Conservation (phyloP, 2,888 invertebrate species). For the Cosmorhoe ocellata region DNA sequence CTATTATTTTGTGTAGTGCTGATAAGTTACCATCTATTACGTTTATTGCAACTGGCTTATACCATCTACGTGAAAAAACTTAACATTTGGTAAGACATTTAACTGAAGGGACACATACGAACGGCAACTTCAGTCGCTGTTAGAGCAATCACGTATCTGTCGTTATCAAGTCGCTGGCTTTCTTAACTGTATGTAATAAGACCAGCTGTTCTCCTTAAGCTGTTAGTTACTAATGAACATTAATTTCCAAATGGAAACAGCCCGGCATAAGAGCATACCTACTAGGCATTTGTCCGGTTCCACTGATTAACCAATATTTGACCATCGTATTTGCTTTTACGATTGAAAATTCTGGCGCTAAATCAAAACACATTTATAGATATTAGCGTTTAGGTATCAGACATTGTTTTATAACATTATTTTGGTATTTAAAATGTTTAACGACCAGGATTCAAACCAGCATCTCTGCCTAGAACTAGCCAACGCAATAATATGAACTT, state of each 20-base stretch:
- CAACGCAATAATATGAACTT: too few species aligned
- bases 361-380: constrained; percentile 14
- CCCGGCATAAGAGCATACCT: constrained; percentile 39
- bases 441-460: too few species aligned
- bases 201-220: constrained; percentile 3
- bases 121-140: too few species aligned
- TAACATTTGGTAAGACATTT: too few species aligned
- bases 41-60: too few species aligned
- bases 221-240: constrained; percentile 43
- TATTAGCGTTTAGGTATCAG: constrained; percentile 6
- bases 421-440: too few species aligned
- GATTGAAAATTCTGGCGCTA: constrained; percentile 27
- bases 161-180: not conserved
- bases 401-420: not conserved
- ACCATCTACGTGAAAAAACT: too few species aligned
- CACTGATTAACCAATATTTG: constrained; percentile 50
- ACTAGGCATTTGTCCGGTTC: constrained; percentile 38
- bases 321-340: constrained; percentile 32
- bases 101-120: too few species aligned
- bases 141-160: too few species aligned
- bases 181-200: not conserved
- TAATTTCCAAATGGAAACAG: constrained; percentile 52
- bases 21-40: too few species aligned
- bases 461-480: too few species aligned
- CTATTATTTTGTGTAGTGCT: too few species aligned